Evolutionary conservation across 2,113 vertebrate genomes (phyloP).

Genomic region (Craseonycteris thonglongyai): DNA sequence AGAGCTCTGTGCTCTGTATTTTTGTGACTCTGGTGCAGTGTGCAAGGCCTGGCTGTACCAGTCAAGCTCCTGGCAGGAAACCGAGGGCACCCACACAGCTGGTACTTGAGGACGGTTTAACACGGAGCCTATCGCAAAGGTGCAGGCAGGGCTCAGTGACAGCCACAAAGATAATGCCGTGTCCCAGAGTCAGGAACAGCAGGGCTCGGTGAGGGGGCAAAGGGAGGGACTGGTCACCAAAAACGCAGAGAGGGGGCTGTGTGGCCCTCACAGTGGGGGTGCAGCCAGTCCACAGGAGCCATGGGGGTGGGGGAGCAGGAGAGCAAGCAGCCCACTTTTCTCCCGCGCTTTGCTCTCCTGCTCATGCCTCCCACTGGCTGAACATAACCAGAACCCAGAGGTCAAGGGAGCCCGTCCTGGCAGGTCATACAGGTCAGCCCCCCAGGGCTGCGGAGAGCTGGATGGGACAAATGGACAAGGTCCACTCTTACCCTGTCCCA

Average conservation of each 20-base stretch:
- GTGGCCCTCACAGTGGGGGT: background rate
- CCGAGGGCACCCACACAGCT: background rate
- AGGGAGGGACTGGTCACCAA: background rate
- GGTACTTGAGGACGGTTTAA: background rate
- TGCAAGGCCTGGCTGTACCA: background rate
- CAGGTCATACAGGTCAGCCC: background rate
- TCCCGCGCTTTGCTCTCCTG: background rate
- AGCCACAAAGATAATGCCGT: background rate
- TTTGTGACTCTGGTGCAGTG: background rate
- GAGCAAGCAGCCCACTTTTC: background rate
- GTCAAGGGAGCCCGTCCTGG: background rate
- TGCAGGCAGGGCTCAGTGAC: background rate
- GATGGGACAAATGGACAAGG: background rate
- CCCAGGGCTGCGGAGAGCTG: background rate
- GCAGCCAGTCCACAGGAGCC: background rate
- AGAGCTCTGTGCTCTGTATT: background rate
- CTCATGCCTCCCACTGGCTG: background rate
- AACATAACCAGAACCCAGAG: background rate
- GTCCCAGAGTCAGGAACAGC: background rate
- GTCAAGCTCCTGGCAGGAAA: background rate
- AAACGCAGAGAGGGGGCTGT: background rate
- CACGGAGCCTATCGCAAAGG: background rate
- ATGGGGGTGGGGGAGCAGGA: background rate
- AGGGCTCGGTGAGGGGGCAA: background rate
- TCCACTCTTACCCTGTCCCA: background rate